These are phyloP conservation scores for Portunus trituberculatus DNA, from an alignment of 1,140 invertebrate species.

Conservation along the genomic window DNA sequence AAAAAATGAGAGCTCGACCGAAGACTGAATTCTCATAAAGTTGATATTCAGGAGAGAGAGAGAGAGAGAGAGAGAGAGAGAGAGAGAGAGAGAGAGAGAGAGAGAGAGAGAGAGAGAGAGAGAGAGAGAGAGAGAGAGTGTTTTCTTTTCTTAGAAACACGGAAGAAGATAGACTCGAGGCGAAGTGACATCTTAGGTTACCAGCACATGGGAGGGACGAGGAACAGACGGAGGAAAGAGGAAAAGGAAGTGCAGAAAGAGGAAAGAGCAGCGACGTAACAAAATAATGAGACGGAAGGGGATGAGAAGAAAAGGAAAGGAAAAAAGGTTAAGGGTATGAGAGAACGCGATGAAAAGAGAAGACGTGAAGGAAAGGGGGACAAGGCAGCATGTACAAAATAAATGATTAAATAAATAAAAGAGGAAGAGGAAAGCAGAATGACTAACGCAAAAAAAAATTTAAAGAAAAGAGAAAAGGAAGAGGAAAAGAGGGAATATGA, in stretches of 20 bases:
- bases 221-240: background rate
- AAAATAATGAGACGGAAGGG: background rate
- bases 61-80: background rate
- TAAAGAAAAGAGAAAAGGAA: background rate
- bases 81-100: too few species aligned
- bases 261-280: background rate
- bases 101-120: too few species aligned
- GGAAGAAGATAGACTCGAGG: background rate
- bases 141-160: background rate
- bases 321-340: background rate
- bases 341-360: background rate
- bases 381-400: too few species aligned
- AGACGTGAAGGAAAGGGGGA: background rate
- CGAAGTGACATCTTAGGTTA: background rate
- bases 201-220: background rate
- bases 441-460: too few species aligned
- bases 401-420: too few species aligned
- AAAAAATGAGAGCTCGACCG: background rate
- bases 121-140: too few species aligned
- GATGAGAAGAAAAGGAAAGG: background rate
- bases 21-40: conserved; percentile 13
- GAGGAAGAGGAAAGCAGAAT: too few species aligned
- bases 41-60: background rate
- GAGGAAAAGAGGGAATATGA: background rate
- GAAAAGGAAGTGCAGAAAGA: background rate